Evolutionary conservation across 35 echinoderm and acorn worm genomes (phyloP).

Genomic region (Patiria miniata): DNA sequence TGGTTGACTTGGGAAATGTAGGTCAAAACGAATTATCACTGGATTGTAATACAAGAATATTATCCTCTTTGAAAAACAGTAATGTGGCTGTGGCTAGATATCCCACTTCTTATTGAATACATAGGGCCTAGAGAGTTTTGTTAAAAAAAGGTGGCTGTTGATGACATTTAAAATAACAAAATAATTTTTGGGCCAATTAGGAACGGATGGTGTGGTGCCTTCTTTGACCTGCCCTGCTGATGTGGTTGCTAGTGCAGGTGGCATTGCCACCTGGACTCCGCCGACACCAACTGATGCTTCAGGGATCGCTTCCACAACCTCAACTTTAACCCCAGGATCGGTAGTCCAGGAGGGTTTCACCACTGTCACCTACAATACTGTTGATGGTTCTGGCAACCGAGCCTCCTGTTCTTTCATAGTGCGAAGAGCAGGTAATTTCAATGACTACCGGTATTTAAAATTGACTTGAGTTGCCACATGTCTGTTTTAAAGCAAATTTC

Average conservation of each 20-base stretch:
- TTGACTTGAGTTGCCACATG: too few relatives aligned
- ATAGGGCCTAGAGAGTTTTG: too few relatives aligned
- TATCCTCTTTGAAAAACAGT: too few relatives aligned
- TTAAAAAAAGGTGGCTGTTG: too few relatives aligned
- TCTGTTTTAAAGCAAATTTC: too few relatives aligned
- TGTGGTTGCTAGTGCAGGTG: not conserved
- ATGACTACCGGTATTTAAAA: not conserved
- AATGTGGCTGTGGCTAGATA: too few relatives aligned
- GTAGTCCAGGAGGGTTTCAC: not conserved
- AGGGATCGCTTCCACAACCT: not conserved
- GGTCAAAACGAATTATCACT: too few relatives aligned
- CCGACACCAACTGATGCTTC: not conserved
- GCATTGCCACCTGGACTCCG: not conserved
- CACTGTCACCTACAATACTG: not conserved
- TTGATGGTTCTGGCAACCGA: not conserved
- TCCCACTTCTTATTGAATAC: too few relatives aligned
- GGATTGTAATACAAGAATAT: too few relatives aligned
- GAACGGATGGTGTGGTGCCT: not conserved
- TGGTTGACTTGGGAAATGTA: too few relatives aligned
- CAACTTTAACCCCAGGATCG: not conserved
- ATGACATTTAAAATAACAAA: too few relatives aligned
- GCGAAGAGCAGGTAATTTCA: not conserved
- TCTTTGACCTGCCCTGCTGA: not conserved
- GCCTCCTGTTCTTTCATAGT: conserved; percentile 1
- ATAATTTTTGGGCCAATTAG: not conserved